Base-by-base conservation (phyloP, 2,797 vertebrate species). In the Macrochelys suwanniensis region DNA sequence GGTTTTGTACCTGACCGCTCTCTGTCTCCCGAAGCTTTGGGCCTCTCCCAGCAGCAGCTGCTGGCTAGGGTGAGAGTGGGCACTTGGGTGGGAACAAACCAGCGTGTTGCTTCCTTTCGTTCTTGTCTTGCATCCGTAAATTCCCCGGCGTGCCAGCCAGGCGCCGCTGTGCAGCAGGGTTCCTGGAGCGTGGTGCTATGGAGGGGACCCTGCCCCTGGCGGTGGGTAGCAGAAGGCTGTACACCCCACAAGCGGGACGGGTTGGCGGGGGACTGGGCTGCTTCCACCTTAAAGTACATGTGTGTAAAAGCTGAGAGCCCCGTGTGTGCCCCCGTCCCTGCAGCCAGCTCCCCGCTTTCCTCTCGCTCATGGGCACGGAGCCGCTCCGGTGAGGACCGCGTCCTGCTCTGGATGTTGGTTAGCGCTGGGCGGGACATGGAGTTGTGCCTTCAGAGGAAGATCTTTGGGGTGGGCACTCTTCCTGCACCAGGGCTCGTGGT, bases 131-230 rank as follows among this genome's bases (percentile, higher is more conserved):
- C 33, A 1, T 45, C 33, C 33, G 54, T 0, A 1, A 49, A 17
- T 61, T 28, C 71, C 42, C 0, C 5, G 1, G 6, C 79, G 0
- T 15, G 59, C 59, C 59, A 61, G 59, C 7, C 6, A 5, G 59
- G 59, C 61, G 15, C 13, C 61, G 15, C 33, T 4, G 31, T n/a
- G 31, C 5, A 2, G 56, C 84, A 17, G 49, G 23, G 54, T 25
- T 28, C 1, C 1, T 4, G n/a, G 3, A 2, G 81, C 28, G 7
- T 7, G 26, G 1, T 1, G 50, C 50, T n/a, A 33, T 4, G 47
- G 42, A 4, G 19, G 59, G 56, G 59, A n/a, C 2, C 7, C 37
- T 6, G n/a, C 1, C 17, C 4, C 0, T 26, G 71, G 37, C 4
- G 2, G 42, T 0, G 8, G 19, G 61, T 5, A 4, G 33, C 19